These are phyloP conservation scores for Epinephelus moara DNA, from an alignment of 2,113 vertebrate species.

Conservation along the genomic window DNA sequence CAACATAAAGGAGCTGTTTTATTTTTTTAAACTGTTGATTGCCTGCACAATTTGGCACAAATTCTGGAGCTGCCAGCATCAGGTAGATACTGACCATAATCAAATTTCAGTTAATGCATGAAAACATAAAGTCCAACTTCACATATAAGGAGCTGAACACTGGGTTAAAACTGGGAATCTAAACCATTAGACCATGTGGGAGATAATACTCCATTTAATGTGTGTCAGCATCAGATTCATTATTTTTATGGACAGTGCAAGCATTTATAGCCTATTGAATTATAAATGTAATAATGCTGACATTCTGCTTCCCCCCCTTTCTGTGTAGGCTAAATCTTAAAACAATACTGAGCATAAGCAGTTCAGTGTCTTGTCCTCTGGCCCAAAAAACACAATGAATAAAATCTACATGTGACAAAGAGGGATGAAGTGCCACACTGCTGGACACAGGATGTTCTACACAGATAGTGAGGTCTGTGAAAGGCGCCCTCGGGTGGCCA, in stretches of 20 bases:
- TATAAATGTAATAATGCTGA: too few relatives aligned
- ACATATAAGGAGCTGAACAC: too few relatives aligned
- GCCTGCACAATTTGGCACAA: too few relatives aligned
- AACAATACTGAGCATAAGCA: neutral
- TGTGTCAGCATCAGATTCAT: neutral
- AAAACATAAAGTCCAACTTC: too few relatives aligned
- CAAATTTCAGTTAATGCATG: too few relatives aligned
- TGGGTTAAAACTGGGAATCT: slow-evolving; percentile 26
- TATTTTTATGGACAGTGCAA: too few relatives aligned
- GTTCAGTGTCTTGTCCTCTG: neutral
- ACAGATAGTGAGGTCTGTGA: neutral
- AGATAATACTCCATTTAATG: too few relatives aligned
- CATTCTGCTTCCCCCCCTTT: neutral
- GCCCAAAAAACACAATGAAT: neutral
- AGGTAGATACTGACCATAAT: too few relatives aligned
- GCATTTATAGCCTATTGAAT: too few relatives aligned
- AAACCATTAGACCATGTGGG: slow-evolving; percentile 25
- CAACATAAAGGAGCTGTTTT: neutral
- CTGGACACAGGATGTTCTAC: too few relatives aligned
- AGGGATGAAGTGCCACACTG: neutral
- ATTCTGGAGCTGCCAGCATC: too few relatives aligned
- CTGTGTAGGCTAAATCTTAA: neutral
- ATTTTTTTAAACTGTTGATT: too few relatives aligned
- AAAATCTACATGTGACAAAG: neutral
- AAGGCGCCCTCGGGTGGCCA: neutral